Evolutionary conservation across 2,113 vertebrate species (phyloP).

Genomic region (Girardinichthys multiradiatus): DNA sequence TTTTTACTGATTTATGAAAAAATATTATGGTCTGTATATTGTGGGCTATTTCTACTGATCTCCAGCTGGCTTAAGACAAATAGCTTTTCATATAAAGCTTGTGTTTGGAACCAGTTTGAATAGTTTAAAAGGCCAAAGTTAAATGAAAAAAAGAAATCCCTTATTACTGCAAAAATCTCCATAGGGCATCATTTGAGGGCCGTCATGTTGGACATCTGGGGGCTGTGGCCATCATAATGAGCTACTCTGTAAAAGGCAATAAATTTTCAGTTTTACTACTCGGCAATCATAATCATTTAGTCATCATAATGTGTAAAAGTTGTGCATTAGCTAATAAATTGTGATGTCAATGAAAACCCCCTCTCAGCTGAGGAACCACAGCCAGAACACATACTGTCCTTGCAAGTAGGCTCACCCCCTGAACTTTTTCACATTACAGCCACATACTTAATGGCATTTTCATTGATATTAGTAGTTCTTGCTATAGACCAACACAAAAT

Average conservation of each 20-base stretch:
- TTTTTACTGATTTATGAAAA: constrained; percentile 9
- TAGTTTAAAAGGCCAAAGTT: not conserved
- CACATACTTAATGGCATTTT: not conserved
- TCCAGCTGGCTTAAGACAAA: constrained; percentile 2
- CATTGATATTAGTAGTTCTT: not conserved
- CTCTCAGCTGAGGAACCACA: not conserved
- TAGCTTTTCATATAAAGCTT: not conserved
- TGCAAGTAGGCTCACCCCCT: not conserved
- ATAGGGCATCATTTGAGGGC: not conserved
- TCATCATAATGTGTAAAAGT: not conserved
- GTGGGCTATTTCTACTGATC: not conserved
- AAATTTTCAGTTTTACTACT: not conserved
- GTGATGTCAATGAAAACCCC: not conserved
- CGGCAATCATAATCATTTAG: not conserved
- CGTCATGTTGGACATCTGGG: no score
- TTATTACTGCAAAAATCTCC: not conserved
- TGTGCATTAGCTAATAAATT: not conserved
- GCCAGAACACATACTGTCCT: no score
- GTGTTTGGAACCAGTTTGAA: not conserved
- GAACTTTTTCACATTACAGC: not conserved
- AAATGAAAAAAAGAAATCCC: not conserved
- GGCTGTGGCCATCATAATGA: not conserved
- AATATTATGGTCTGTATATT: constrained; percentile 9
- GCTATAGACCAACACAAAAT: no score
- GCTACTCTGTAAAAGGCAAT: not conserved